A percentile compares a stretch with the other conserved stretches of the same genome.
phyloP scores from a whole-genome alignment of 2,888 invertebrate genomes.

The Protonemura montana region DNA sequence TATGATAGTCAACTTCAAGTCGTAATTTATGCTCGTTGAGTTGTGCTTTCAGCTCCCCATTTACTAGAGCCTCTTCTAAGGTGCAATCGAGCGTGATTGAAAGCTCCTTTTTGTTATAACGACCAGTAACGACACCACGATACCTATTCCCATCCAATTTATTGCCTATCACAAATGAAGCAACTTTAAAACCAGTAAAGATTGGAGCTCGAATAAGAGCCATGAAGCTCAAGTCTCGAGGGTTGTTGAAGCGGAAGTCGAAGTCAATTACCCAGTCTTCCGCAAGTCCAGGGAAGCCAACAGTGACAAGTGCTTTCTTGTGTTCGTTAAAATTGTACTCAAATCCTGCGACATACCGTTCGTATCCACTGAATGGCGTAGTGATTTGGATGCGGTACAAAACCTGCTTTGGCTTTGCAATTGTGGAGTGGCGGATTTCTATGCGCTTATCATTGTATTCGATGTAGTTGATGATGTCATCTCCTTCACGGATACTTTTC shows the following conservation, averaged over 20 bases:
- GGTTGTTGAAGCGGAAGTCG: conserved; percentile 52
- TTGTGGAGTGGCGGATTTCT: conserved; percentile 50
- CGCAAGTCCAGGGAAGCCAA: conserved; percentile 52
- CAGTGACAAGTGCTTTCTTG: conserved; percentile 52
- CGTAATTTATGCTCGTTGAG: conserved; percentile 41
- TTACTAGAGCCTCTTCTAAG: conserved; percentile 30
- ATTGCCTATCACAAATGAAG: conserved; percentile 51
- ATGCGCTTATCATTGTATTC: conserved; percentile 52
- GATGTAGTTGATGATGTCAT: conserved; percentile 48
- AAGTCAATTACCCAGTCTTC: conserved; percentile 51
- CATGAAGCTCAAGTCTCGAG: conserved; percentile 52
- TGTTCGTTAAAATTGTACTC: conserved; percentile 51
- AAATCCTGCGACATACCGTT: conserved; percentile 51
- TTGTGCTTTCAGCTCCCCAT: conserved; percentile 43
- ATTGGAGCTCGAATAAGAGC: conserved; percentile 51
- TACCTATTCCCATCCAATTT: conserved; percentile 50
- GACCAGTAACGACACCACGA: conserved; percentile 51
- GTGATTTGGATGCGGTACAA: conserved; percentile 50
- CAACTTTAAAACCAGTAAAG: conserved; percentile 50
- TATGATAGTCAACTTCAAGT: neutral
- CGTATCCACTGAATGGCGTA: conserved; percentile 53
- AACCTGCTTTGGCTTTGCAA: conserved; percentile 49
- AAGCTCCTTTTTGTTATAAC: conserved; percentile 48
- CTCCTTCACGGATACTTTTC: conserved; percentile 47
- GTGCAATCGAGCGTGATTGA: conserved; percentile 33